Evolutionary conservation across 2,797 vertebrate species (phyloP).

Genomic region (Neopelma chrysocephalum): DNA sequence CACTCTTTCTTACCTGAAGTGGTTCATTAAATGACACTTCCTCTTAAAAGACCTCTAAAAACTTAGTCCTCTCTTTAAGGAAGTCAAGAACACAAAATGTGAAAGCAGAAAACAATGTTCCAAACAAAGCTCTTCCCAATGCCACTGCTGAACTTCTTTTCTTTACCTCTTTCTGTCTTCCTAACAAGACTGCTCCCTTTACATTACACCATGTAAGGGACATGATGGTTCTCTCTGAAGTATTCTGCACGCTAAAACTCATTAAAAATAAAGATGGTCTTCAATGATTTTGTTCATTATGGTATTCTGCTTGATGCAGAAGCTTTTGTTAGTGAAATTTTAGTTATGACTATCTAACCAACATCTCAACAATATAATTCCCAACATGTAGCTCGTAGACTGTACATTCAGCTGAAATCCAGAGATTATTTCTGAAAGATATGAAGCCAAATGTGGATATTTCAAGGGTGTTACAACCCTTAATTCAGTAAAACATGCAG

Average conservation of each 20-base stretch:
- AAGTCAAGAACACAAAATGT: background rate
- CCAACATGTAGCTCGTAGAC: accelerated
- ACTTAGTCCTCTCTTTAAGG: background rate
- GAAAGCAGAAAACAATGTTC: background rate
- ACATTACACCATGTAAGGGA: background rate
- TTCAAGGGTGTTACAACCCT: background rate
- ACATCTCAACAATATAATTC: background rate
- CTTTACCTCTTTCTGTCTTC: background rate
- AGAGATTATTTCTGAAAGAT: background rate
- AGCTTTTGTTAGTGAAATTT: background rate
- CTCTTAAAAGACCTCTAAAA: background rate
- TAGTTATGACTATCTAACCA: background rate
- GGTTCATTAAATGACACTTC: conserved; percentile 6
- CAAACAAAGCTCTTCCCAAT: background rate
- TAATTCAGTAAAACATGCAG: background rate
- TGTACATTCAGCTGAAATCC: background rate
- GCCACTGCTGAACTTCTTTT: background rate
- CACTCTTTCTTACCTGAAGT: background rate
- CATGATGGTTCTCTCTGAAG: background rate
- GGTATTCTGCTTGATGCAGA: background rate
- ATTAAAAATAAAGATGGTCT: background rate
- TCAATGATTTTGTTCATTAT: background rate
- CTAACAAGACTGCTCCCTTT: background rate
- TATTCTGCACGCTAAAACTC: background rate
- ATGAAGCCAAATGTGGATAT: background rate